Percentiles rank a stretch among this genome's conserved stretches.
phyloP scores from a whole-genome alignment of 2,888 invertebrate genomes.

The Bimastos eiseni region DNA sequence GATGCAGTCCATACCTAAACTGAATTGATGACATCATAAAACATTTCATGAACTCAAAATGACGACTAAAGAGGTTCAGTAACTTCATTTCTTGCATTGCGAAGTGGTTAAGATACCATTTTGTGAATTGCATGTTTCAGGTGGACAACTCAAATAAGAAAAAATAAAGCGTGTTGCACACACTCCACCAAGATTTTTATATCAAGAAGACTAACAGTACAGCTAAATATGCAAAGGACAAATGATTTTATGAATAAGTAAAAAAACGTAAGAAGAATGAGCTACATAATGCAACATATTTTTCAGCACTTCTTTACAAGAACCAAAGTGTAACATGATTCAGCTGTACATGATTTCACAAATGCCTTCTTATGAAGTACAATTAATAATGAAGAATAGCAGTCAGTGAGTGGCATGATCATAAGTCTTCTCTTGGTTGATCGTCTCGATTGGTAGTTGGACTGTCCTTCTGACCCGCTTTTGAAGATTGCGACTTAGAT shows the following conservation, averaged over 20 bases:
- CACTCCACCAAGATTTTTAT: neutral
- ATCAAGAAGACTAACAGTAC: neutral
- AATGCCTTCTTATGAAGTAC: neutral
- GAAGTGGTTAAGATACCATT: neutral
- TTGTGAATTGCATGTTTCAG: neutral
- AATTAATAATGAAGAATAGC: neutral
- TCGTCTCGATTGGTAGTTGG: neutral
- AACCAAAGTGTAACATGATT: neutral
- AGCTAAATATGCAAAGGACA: neutral
- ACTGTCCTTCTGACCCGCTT: neutral
- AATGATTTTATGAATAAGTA: neutral
- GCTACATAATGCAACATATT: neutral
- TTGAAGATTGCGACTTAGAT: neutral
- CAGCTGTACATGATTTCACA: neutral
- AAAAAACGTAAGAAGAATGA: neutral
- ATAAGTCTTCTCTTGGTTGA: neutral
- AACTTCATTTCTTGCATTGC: too few relatives aligned
- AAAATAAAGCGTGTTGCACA: neutral
- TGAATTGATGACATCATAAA: too few relatives aligned
- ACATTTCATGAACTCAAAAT: too few relatives aligned
- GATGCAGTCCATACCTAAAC: too few relatives aligned
- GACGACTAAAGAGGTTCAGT: too few relatives aligned
- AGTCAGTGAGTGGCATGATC: neutral
- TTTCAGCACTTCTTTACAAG: neutral
- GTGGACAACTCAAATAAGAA: neutral